Evolutionary conservation across 2,888 invertebrate genomes (phyloP).

Genomic region (Luperina testacea): DNA sequence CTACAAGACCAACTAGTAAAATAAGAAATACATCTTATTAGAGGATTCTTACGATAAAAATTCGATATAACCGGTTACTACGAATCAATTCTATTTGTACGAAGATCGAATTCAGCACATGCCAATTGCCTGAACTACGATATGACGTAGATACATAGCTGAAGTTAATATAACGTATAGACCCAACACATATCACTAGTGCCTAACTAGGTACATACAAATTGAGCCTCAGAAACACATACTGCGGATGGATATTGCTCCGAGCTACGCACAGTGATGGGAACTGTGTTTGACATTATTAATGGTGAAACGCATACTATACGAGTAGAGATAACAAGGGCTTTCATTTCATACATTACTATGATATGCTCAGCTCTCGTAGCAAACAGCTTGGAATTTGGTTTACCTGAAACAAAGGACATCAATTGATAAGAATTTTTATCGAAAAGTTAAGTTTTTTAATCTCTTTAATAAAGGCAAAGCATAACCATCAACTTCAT

Average conservation of each 20-base stretch:
- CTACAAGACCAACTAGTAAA: neutral
- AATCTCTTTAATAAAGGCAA: neutral
- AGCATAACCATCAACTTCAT: neutral
- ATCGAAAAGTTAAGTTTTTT: neutral
- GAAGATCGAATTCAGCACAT: neutral
- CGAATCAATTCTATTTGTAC: neutral
- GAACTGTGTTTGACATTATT: constrained; percentile 50
- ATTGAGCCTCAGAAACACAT: constrained; percentile 42
- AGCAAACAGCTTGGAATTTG: neutral
- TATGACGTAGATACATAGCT: neutral
- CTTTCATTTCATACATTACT: neutral
- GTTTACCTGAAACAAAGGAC: constrained; percentile 61
- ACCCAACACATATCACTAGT: constrained; percentile 5
- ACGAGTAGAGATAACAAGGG: neutral
- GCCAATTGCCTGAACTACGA: neutral
- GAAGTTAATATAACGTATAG: constrained; percentile 1
- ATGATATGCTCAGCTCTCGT: neutral
- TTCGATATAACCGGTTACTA: neutral
- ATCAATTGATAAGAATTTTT: neutral
- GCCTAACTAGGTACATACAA: constrained; percentile 12
- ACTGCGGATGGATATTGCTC: constrained; percentile 50
- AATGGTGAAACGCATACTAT: constrained; percentile 12
- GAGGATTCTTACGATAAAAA: too few species aligned
- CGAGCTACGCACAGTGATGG: constrained; percentile 19
- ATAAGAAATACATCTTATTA: neutral